Evolutionary conservation across 2,113 vertebrate species (phyloP), one percentile per base, ranked within the genome.

Genomic region (Passer montanus): DNA sequence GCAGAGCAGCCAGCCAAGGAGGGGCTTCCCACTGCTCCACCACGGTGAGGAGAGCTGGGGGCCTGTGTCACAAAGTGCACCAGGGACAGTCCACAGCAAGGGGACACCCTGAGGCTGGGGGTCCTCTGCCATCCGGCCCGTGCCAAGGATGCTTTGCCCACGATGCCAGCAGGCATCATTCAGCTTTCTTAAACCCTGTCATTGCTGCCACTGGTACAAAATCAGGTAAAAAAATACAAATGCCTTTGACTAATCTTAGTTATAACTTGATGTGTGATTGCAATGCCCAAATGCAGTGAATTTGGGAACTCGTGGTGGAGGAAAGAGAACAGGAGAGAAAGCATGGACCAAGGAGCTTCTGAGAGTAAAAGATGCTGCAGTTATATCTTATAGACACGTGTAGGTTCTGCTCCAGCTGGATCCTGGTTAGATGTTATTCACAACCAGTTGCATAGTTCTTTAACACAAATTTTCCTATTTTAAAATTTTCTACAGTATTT

Each of bases 61-160:
- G 2, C 8, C 50, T 73, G 55, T 4, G 2, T 17, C 5, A 5
- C 7, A 0, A 15, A 11, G 9, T 28, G 30, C 31, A 2, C 27
- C 41, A 11, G 20, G 41, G 60, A 12, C 3, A 39, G 27, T 5
- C 46, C 58, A 13, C 69, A 67, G n/a, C 0, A 0, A 31, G 53
- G 69, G n/a, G 46, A 53, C 24, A 5, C 3, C 1, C 24, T 10
- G 24, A 64, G 33, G 4, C 59, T 24, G 7, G 1, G 47, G 22
- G 11, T 23, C 50, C 74, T 53, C 56, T 15, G 37, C 50, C 43
- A 20, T 20, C 55, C 9, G 2, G 8, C 13, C 39, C 16, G 1
- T 8, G 22, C 41, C 37, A 33, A 69, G 50, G 24, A 12, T 35
- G 43, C 43, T 88, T 72, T 85, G 62, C 39, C 33, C 55, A 66